These are phyloP conservation scores for Saccopteryx leptura DNA, from an alignment of 2,113 vertebrate genomes.

Conservation along the genomic window DNA sequence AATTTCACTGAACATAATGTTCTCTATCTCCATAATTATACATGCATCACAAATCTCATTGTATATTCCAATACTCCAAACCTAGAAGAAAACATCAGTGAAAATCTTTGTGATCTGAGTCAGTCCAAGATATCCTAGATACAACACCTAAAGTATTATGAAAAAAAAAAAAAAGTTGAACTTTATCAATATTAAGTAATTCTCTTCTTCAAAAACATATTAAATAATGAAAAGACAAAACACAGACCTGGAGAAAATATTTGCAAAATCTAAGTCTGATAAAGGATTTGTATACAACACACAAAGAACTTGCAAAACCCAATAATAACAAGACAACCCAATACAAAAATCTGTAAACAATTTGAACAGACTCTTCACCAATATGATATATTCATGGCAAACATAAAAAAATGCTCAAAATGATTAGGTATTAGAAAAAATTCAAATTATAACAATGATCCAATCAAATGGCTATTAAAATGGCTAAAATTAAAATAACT, in stretches of 20 bases:
- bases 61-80: background rate
- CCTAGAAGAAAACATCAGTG: background rate
- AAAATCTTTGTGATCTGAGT: slow-evolving; percentile 6
- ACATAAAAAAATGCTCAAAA: background rate
- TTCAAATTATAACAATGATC: background rate
- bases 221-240: slow-evolving; percentile 9
- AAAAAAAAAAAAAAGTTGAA: background rate
- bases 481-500: slow-evolving; percentile 37
- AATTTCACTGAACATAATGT: no score
- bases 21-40: background rate
- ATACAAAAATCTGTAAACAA: background rate
- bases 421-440: background rate
- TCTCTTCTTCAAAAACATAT: background rate
- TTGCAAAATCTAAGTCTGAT: background rate
- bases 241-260: background rate
- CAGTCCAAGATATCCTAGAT: background rate
- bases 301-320: slow-evolving; percentile 9
- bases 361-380: background rate
- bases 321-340: background rate
- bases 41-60: background rate
- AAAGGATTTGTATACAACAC: background rate
- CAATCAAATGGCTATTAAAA: background rate
- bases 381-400: background rate
- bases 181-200: slow-evolving; percentile 30
- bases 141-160: background rate